Evolutionary conservation across 2,797 vertebrate genomes (phyloP).

Genomic region (Pitangus sulphuratus): DNA sequence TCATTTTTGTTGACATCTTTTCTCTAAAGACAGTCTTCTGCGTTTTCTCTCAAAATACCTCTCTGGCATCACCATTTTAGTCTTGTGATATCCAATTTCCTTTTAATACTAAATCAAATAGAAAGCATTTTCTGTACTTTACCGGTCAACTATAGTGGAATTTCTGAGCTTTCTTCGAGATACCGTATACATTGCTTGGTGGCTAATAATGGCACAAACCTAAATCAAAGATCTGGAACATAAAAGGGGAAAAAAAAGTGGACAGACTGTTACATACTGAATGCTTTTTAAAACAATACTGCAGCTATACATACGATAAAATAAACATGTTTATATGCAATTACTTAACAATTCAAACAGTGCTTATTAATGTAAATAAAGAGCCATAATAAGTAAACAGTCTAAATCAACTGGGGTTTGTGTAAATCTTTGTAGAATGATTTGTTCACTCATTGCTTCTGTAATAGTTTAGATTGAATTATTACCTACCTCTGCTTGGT

Average conservation of each 20-base stretch:
- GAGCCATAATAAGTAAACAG: background rate
- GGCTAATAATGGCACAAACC: background rate
- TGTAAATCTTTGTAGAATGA: conserved; percentile 2
- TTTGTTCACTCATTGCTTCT: conserved; percentile 16
- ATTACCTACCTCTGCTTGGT: conserved; percentile 9
- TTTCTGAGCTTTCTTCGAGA: background rate
- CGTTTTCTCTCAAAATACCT: background rate
- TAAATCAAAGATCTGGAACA: background rate
- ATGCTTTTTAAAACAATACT: background rate
- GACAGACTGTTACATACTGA: background rate
- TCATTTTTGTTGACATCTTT: conserved; percentile 64
- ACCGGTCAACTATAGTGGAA: background rate
- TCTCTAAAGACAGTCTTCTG: conserved; percentile 18
- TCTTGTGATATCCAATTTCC: conserved; percentile 43
- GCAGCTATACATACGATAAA: background rate
- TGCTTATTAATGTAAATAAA: conserved; percentile 1
- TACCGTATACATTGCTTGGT: background rate
- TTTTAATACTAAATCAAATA: conserved; percentile 45
- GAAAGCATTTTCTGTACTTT: conserved; percentile 28
- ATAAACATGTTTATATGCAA: background rate
- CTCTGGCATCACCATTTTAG: conserved; percentile 4
- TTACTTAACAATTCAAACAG: background rate
- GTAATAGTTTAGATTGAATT: conserved; percentile 21
- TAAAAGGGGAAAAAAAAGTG: background rate
- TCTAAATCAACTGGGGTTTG: background rate